A percentile compares a stretch with the other conserved stretches of the same genome.
Evolutionary conservation across 2,113 vertebrate species (phyloP).

Genomic region (Pseudopodoces humilis): DNA sequence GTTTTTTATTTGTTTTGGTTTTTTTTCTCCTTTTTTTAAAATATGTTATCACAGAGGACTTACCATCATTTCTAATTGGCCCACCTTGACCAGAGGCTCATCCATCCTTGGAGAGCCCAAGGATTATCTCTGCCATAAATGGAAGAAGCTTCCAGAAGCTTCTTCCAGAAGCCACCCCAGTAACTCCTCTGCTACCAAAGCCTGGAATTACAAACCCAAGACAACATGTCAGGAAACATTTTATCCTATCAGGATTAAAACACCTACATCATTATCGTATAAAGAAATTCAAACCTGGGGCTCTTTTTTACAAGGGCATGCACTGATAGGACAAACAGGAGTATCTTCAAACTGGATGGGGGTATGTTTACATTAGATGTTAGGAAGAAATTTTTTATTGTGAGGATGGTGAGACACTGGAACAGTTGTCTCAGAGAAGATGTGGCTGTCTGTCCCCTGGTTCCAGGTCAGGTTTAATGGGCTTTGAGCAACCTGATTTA

Average conservation of each 20-base stretch:
- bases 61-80: neutral
- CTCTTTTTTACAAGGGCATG: neutral
- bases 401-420: neutral
- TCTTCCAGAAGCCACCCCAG: neutral
- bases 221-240: neutral
- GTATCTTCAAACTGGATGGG: neutral
- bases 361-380: neutral
- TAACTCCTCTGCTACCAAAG: fast-evolving
- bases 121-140: neutral
- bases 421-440: neutral
- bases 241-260: neutral
- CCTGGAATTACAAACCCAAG: neutral
- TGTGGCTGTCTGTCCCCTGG: neutral
- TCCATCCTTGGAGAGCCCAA: neutral
- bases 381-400: neutral
- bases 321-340: neutral
- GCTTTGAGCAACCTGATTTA: neutral
- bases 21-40: neutral
- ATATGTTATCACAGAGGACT: neutral
- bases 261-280: neutral
- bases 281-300: neutral
- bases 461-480: neutral
- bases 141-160: neutral
- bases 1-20: neutral
- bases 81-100: neutral